A percentile compares a stretch with the other conserved stretches of the same genome.
These are phyloP conservation scores for Lipophrys pholis DNA, from an alignment of 2,113 vertebrate species.

Conservation along the genomic window DNA sequence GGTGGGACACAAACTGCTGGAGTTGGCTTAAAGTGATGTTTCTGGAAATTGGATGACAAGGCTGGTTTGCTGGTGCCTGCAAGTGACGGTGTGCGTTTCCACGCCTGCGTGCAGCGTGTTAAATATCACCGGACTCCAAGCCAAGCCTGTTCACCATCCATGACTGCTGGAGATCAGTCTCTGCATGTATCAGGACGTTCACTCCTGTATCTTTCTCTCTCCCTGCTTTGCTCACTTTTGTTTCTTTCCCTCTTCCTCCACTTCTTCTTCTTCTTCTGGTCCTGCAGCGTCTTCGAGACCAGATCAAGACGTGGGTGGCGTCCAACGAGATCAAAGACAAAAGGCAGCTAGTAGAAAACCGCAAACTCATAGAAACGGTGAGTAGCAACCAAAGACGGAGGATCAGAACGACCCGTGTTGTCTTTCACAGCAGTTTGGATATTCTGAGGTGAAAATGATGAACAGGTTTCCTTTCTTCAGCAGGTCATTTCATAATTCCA, in stretches of 20 bases:
- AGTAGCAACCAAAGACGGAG: conserved; percentile 47
- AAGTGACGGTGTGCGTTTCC: neutral
- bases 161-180: conserved; percentile 60
- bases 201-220: conserved; percentile 41
- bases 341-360: conserved; percentile 92
- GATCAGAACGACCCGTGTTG: neutral
- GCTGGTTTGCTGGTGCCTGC: conserved; percentile 13
- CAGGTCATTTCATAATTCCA: no score
- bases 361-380: conserved; percentile 94
- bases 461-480: no score
- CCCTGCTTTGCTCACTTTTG: neutral
- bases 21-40: neutral
- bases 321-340: conserved; percentile 96
- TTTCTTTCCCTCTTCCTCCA: neutral
- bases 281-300: conserved; percentile 91
- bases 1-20: conserved; percentile 12
- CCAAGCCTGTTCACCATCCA: conserved; percentile 54
- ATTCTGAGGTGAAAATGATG: no score
- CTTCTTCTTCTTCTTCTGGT: conserved; percentile 24
- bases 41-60: neutral
- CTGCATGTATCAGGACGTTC: conserved; percentile 32
- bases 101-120: neutral
- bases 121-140: conserved; percentile 62
- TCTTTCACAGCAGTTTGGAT: no score
- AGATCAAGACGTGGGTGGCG: conserved; percentile 96